phyloP scores from a whole-genome alignment of 2,888 invertebrate species.

The Therioaphis trifolii region DNA sequence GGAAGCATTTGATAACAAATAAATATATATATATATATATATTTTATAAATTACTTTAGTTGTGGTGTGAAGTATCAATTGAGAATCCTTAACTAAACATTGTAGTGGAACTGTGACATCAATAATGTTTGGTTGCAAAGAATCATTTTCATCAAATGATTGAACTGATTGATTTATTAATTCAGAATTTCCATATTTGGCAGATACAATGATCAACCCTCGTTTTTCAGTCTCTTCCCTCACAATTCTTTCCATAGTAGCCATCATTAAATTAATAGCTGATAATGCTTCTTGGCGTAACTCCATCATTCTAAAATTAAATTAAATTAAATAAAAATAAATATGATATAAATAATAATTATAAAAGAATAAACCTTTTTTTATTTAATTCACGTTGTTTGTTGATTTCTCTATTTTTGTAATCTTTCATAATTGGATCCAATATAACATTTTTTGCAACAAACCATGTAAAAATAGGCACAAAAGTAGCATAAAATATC shows the following conservation, averaged over 20 bases:
- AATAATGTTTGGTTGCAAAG: slow-evolving; percentile 71
- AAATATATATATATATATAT: neutral
- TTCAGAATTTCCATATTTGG: slow-evolving; percentile 77
- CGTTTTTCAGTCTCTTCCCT: slow-evolving; percentile 83
- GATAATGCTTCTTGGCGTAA: slow-evolving; percentile 86
- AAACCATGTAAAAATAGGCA: slow-evolving; percentile 85
- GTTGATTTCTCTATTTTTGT: slow-evolving; percentile 83
- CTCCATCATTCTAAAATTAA: slow-evolving; percentile 75
- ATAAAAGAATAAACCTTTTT: slow-evolving; percentile 71
- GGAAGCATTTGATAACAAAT: neutral
- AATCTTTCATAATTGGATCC: slow-evolving; percentile 83
- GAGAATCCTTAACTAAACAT: slow-evolving; percentile 92
- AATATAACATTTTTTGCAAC: slow-evolving; percentile 86
- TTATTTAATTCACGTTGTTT: slow-evolving; percentile 85
- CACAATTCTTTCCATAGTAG: slow-evolving; percentile 85
- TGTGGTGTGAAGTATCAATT: slow-evolving; percentile 83
- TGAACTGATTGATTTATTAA: slow-evolving; percentile 48
- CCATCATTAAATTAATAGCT: slow-evolving; percentile 90
- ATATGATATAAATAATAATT: neutral
- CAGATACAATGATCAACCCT: slow-evolving; percentile 87
- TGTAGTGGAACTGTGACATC: slow-evolving; percentile 96
- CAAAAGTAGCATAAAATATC: slow-evolving; percentile 90
- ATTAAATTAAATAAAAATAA: slow-evolving; percentile 41
- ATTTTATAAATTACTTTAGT: slow-evolving; percentile 77
- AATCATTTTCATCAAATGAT: slow-evolving; percentile 71